Evolutionary conservation across 1,140 invertebrate genomes (phyloP), one percentile per base, ranked within the genome.

Genomic region (Coptotermes formosanus): DNA sequence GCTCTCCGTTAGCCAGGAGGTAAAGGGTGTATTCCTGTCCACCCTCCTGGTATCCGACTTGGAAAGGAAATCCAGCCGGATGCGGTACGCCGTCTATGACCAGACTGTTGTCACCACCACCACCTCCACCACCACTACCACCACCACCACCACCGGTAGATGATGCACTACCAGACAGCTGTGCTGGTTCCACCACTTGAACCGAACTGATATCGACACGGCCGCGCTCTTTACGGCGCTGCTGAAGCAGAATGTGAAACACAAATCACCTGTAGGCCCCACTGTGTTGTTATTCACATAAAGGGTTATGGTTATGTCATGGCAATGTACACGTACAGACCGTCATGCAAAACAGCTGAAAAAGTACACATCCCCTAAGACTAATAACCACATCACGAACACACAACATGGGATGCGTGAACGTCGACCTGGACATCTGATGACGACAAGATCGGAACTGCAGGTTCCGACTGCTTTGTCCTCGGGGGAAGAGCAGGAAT

Each of bases 141-240:
- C 12, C n/a, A 48, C 45, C 89, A 86, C 88, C 87, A 88, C 88
- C 87, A 86, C 90, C 89, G 92, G 93, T 86, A 91, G 93, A 87
- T 69, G 25, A 38, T n/a, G 43, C 30, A 52, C 21, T 25, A 21
- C n/a, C 43, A 69, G 86, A 86, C 32, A 95, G 91, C 87, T 93
- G 92, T 16, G 95, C 95, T 88, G 93, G 92, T 91, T 97, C 96
- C 87, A 97, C 94, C 75, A 95, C 94, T 89, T 95, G 94, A 85
- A 97, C 94, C 87, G 92, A 92, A 87, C 93, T 93, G 85, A 97
- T 92, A 85, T 93, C 92, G 88, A 97, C 95, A 85, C 96, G 93
- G 45, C 96, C 96, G 88, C 96, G 94, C 91, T 97, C 95, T 89
- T 95, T 95, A 85, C 94, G 94, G 88, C 94, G 94, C 95, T 96